These are phyloP conservation scores for Tangara arthus DNA, from an alignment of 2,797 vertebrate genomes.

Conservation along the genomic window DNA sequence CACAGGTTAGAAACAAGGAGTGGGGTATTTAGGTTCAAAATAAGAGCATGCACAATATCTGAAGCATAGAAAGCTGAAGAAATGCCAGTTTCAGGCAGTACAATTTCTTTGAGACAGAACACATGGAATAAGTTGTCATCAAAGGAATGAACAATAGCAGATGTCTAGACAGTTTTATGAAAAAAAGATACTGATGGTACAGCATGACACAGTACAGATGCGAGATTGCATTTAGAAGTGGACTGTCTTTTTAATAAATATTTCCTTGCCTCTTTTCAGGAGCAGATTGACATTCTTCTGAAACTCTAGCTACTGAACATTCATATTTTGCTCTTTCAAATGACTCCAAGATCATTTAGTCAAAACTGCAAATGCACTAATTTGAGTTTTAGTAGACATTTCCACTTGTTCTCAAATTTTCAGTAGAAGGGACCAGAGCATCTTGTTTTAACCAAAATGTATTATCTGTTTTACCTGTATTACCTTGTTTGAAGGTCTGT, in stretches of 20 bases:
- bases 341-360: neutral
- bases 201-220: neutral
- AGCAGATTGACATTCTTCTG: neutral
- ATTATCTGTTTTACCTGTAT: neutral
- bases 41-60: neutral
- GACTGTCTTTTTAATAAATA: neutral
- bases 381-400: neutral
- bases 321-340: neutral
- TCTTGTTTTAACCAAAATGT: neutral
- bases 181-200: neutral
- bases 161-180: conserved; percentile 42
- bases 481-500: neutral
- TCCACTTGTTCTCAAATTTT: neutral
- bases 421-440: neutral
- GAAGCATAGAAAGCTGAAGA: conserved; percentile 20
- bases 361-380: neutral
- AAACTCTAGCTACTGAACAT: neutral
- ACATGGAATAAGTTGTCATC: conserved; percentile 44
- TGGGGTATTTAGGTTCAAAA: neutral
- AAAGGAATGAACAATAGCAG: conserved; percentile 34
- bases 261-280: neutral
- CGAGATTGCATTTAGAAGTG: neutral
- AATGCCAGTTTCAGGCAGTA: neutral
- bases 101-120: conserved; percentile 26
- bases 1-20: neutral